These are phyloP conservation scores for Egretta garzetta DNA, from an alignment of 2,113 vertebrate genomes.

Conservation along the genomic window DNA sequence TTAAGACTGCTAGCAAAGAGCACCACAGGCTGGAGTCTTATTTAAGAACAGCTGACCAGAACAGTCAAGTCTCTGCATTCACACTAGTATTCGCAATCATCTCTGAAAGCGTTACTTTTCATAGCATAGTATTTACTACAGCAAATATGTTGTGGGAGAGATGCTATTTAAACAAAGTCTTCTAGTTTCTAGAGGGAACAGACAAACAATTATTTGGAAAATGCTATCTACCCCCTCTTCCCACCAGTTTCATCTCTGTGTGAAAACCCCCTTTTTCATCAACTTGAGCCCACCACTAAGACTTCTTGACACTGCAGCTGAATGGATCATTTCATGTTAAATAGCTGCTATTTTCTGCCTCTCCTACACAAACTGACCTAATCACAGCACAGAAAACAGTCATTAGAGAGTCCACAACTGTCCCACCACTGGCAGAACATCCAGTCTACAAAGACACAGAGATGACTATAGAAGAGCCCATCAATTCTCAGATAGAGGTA, in stretches of 20 bases:
- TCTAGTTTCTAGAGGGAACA: background rate
- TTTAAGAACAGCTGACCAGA: background rate
- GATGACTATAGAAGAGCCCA: rapidly evolving
- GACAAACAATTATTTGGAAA: background rate
- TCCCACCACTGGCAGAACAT: background rate
- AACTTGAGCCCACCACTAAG: background rate
- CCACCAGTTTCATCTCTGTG: background rate
- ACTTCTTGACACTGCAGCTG: background rate
- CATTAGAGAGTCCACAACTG: background rate
- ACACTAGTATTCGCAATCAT: background rate
- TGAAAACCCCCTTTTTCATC: background rate
- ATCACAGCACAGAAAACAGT: background rate
- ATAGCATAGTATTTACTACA: background rate
- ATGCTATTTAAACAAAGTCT: background rate
- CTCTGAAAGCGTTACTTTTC: background rate
- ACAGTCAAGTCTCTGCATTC: background rate
- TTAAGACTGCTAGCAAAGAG: background rate
- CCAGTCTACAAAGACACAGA: background rate
- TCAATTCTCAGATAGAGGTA: background rate
- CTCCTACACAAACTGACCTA: background rate
- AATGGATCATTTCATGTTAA: background rate
- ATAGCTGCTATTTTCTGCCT: background rate
- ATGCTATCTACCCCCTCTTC: background rate
- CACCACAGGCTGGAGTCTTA: background rate
- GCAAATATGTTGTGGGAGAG: background rate